phyloP scores from a whole-genome alignment of 2,113 vertebrate genomes.

The Ciconia boyciana region DNA sequence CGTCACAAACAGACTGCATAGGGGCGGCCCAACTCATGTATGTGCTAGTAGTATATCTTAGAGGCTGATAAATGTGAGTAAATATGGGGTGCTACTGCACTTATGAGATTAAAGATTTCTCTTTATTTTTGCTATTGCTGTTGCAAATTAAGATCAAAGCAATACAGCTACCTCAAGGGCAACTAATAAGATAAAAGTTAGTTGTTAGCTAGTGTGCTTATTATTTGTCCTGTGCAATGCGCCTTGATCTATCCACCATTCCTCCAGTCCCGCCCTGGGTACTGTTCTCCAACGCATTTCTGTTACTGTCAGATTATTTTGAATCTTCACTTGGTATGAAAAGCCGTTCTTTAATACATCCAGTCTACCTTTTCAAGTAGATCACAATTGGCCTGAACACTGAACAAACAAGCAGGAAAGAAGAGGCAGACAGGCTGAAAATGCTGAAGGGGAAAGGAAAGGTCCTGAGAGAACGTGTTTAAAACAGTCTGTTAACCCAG shows the following conservation, averaged over 20 bases:
- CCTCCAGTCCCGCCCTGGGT: background rate
- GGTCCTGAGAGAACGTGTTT: background rate
- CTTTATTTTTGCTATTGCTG: background rate
- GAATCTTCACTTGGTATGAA: background rate
- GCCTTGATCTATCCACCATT: background rate
- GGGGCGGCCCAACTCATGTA: background rate
- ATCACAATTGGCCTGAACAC: background rate
- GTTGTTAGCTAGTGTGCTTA: background rate
- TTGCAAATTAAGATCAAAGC: slow-evolving; percentile 5
- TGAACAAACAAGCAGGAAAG: background rate
- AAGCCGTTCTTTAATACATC: background rate
- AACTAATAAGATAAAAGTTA: background rate
- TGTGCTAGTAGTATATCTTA: rapidly evolving
- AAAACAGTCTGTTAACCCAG: slow-evolving; percentile 37
- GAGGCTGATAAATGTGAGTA: background rate
- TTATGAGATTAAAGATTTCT: background rate
- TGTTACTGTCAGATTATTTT: background rate
- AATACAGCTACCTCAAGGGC: background rate
- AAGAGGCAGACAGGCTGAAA: background rate
- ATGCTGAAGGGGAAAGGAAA: background rate
- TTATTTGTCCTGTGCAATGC: background rate
- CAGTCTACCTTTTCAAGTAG: background rate
- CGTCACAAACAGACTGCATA: background rate
- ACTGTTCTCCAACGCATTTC: background rate
- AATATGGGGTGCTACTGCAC: background rate